Percentiles rank a stretch among this genome's conserved stretches.
Evolutionary conservation across 2,113 vertebrate genomes (phyloP).

Genomic region (Nanorana parkeri): DNA sequence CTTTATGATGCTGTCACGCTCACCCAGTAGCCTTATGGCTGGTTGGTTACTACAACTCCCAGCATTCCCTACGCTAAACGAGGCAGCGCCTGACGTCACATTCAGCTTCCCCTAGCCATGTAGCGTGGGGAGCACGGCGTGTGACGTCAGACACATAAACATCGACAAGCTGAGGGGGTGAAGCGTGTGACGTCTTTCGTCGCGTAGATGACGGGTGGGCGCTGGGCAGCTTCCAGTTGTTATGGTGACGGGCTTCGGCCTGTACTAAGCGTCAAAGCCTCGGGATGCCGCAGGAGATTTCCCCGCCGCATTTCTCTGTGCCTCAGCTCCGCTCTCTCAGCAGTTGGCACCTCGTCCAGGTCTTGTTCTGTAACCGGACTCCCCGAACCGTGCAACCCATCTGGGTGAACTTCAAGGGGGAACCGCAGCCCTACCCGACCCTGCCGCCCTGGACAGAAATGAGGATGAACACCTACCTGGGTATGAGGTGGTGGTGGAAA

Average conservation of each 20-base stretch:
- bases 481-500: neutral
- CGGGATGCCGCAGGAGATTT: conserved; percentile 33
- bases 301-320: neutral
- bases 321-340: conserved; percentile 78
- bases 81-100: too few species aligned
- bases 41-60: conserved; percentile 1
- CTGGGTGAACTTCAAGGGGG: conserved; percentile 86
- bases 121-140: too few species aligned
- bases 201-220: too few species aligned
- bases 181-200: too few species aligned
- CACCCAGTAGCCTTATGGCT: too few species aligned
- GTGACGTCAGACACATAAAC: neutral
- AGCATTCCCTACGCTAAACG: neutral
- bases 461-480: conserved; percentile 79
- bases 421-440: conserved; percentile 71
- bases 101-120: too few species aligned
- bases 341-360: conserved; percentile 64
- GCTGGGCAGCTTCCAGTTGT: neutral
- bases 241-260: conserved; percentile 5
- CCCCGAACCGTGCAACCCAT: conserved; percentile 78
- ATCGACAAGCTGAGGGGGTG: too few species aligned
- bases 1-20: too few species aligned
- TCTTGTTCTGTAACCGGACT: conserved; percentile 85
- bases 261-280: neutral
- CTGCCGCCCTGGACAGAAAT: conserved; percentile 77